Evolutionary conservation across 2,888 invertebrate species (phyloP), one percentile per base, ranked within the genome.

Genomic region (Acholoe squamosa): DNA sequence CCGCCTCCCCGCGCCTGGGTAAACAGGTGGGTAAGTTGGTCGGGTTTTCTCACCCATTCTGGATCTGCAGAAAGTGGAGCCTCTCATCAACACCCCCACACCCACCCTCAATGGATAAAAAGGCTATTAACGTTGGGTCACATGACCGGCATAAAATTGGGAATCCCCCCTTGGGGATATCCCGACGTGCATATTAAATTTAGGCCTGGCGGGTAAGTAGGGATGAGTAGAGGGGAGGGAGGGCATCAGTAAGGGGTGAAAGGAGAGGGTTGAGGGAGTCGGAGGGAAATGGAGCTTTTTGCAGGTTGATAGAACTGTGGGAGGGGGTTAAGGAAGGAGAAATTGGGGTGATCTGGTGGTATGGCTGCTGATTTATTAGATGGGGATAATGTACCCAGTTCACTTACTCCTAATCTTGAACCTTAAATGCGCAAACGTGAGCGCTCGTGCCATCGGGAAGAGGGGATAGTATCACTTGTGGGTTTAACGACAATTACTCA

Each of bases 101-200:
- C n/a, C n/a, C 12, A 3, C 19, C 61, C 19, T 0, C 28, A 5
- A 28, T 16, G 0, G 71, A 71, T 28, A n/a, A 71, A 28, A 71
- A 28, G 71, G 71, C 71, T 28, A 71, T 71, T 28, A 71, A 71
- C 28, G 71, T 28, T 25, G 71, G 71, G 71, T 71, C 71, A 71
- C 71, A 71, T n/a, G 71, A 14, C 28, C 31, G 28, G 25, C 71
- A 28, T 71, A 71, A 71, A 71, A 71, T 71, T n/a, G 43, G 43
- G 43, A 43, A 43, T 43, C 43, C 25, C 61, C 61, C 61, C 19
- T 12, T 19, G 61, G 61, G 61, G 61, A n/a, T 61, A n/a, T n/a
- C 61, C 61, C 61, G 61, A n/a, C 61, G 61, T 14, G 61, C 61
- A 61, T 61, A 61, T 61, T 61, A 61, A 61, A 61, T 61, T 5